Base-by-base conservation (phyloP, 2,113 vertebrate genomes). In the Heloderma charlesbogerti region DNA sequence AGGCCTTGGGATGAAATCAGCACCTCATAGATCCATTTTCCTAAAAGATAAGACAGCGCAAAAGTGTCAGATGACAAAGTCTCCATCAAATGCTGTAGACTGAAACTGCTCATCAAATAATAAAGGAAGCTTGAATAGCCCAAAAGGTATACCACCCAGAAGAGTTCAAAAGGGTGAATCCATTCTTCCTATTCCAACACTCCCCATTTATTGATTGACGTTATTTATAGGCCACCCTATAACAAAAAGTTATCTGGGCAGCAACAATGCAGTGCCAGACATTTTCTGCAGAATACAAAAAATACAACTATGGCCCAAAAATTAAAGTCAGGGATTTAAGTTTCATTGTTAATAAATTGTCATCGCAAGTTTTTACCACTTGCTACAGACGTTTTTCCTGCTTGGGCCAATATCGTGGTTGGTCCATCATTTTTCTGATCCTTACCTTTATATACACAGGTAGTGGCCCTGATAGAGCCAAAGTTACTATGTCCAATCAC, bases 401-500 rank as follows among this genome's bases (percentile, higher is more conserved):
- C 13, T 63, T 74, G 7, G 29, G 25, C 12, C 37, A 40, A n/a
- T 90, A 18, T 48, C 0, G 1, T 10, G 7, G n/a, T 71, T 63
- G 4, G 72, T 29, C 43, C 2, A 3, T 31, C 34, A 15, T 43
- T 4, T 63, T 79, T 77, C 1, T 0, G 80, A 29, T 85, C 67
- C 96, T 97, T 96, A 99, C 99, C 99, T 99, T 98, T 99, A 92
- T 97, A 99, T 1, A 99, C 99, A 0, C 99, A 99, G 0, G 98
- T 99, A 0, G 99, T 99, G 48, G 99, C 99, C 93, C 99, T 98
- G 96, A 99, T 99, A 86, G 99, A 99, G 92, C 99, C 99, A 89
- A 99, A 99, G 96, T 99, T 99, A 95, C 99, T 99, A 97, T 99
- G 99, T 29, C 99, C 99, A 51, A 99, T 99, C 81, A 99, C 99